A percentile compares a stretch with the other conserved stretches of the same genome.
These are phyloP conservation scores for Nephrotoma flavescens DNA, from an alignment of 2,888 invertebrate genomes.

Conservation along the genomic window DNA sequence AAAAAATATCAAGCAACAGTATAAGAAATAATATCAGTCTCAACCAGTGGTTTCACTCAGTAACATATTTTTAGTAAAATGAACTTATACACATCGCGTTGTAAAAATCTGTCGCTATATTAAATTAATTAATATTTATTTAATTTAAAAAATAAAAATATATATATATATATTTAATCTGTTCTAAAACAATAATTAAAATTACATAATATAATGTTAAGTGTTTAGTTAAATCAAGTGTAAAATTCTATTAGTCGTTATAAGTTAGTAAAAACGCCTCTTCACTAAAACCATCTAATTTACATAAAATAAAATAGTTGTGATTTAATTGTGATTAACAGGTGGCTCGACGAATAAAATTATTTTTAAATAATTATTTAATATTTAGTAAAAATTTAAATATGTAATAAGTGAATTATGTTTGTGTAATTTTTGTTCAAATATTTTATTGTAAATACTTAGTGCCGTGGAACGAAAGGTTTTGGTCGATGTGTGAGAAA, in stretches of 20 bases:
- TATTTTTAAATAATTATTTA: neutral
- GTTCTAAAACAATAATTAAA: neutral
- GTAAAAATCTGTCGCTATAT: neutral
- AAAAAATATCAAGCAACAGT: neutral
- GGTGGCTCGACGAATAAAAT: neutral
- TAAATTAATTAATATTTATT: neutral
- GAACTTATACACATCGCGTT: neutral
- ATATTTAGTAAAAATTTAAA: neutral
- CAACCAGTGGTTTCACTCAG: neutral
- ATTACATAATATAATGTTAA: neutral
- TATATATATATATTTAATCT: too few species aligned
- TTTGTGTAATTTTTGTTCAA: too few species aligned
- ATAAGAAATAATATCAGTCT: neutral
- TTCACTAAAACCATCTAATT: neutral
- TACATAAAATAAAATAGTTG: neutral
- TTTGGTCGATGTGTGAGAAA: too few species aligned
- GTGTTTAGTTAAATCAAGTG: neutral
- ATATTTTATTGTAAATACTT: too few species aligned
- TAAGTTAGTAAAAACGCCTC: neutral
- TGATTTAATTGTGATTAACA: neutral
- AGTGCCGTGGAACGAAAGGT: too few species aligned
- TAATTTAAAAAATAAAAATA: neutral
- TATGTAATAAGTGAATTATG: neutral
- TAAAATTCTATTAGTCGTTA: neutral
- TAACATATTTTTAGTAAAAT: neutral